Evolutionary conservation across 2,888 invertebrate species (phyloP), one percentile per base, ranked within the genome.

Genomic region (Lasioglossum calceatum): DNA sequence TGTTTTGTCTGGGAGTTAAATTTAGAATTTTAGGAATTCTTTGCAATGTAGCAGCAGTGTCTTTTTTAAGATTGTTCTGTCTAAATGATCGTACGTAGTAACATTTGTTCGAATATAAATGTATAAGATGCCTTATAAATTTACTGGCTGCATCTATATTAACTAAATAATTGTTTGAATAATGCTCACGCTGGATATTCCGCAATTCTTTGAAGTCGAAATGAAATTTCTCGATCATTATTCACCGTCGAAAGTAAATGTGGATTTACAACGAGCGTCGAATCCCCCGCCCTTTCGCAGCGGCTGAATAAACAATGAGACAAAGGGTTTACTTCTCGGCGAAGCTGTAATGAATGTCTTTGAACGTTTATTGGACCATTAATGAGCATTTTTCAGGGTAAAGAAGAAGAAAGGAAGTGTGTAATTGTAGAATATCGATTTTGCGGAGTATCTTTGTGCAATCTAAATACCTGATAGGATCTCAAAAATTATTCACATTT

Each of bases 291-390:
- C 16, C 32, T 32, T 64, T 7, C 8, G 16, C 16, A 16, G 16
- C 32, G 64, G 32, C 64, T 16, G 64, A 32, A 64, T 32, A 64
- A 64, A 64, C 64, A 64, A 64, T 64, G 32, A 64, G 64, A 64
- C 7, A 64, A 64, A 64, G 64, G 64, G 64, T 64, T 32, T 32
- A 32, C 64, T 64, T 64, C 32, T 16, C 64, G 7, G 64, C 16
- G 16, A 32, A 19, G 64, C 32, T 64, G 64, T 64, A 64, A 64
- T 7, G 64, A 64, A 32, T 64, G 64, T 64, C 64, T 64, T 64
- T 64, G 64, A 64, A 64, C 64, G 32, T 64, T 64, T 64, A 64
- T 64, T 64, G 32, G 64, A 64, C 16, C 64, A 7, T 64, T 64
- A 64, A 64, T 32, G 64, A 64, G 64, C 32, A 64, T 64, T 64